Percentiles rank a stretch among this genome's conserved stretches.
phyloP scores from a whole-genome alignment of 2,113 vertebrate genomes.

The Trematocara macrostoma region DNA sequence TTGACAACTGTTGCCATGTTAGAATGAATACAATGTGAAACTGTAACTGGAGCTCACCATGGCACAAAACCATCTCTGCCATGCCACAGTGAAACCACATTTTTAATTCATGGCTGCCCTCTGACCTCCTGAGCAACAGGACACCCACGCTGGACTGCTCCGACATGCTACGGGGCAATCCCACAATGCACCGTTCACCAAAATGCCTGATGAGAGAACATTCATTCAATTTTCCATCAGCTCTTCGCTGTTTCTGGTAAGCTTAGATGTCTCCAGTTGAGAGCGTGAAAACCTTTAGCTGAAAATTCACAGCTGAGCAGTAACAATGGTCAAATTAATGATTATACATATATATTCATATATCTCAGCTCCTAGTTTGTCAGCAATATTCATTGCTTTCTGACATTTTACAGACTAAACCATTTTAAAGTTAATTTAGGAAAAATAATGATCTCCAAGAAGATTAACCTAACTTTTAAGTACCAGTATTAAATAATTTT shows the following conservation, averaged over 20 bases:
- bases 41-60: conserved; percentile 28
- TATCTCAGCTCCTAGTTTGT: not conserved
- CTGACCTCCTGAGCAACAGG: conserved; percentile 20
- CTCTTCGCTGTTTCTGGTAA: not conserved
- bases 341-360: not conserved
- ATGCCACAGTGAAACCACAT: not conserved
- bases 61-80: not conserved
- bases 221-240: not conserved
- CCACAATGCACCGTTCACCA: not conserved
- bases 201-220: not conserved
- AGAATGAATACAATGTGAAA: not conserved
- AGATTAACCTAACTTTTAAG: not conserved
- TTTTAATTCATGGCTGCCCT: conserved; percentile 50
- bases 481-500: not conserved
- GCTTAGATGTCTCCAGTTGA: not conserved
- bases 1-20: not conserved
- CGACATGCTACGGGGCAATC: not conserved
- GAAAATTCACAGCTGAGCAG: not conserved
- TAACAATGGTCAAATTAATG: not conserved
- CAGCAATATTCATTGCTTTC: not conserved
- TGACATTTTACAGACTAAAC: not conserved
- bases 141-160: not conserved
- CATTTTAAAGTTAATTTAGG: not conserved
- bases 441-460: not conserved
- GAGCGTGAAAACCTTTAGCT: not conserved